Evolutionary conservation across 92 coral and sea anemone species (phyloP), one percentile per base, ranked within the genome.

Genomic region (Heteractis magnifica): DNA sequence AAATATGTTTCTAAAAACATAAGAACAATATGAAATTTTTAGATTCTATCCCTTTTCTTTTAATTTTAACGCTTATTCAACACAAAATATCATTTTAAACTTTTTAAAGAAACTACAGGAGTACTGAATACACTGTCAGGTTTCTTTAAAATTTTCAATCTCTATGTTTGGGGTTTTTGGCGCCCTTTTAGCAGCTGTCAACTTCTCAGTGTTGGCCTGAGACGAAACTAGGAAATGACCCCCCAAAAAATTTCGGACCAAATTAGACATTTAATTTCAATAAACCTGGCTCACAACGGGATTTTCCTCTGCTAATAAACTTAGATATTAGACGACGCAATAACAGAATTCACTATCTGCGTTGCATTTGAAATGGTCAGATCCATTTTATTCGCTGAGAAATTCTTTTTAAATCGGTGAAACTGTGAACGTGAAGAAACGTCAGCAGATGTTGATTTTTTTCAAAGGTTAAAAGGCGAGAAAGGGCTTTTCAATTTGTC

Each of bases 161-260:
- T 64, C 26, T 5, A n/a, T 16, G 71, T 58, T 58, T 58, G 16
- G 16, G 4, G 71, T 18, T 19, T 19, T 64, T 64, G 10, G 8
- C 26, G 71, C 71, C 9, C 20, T 64, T 64, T 64, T 64, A 64
- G 71, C 71, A 64, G 26, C 71, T 64, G 71, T 64, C 71, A n/a
- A 4, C 26, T 18, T 19, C 13, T 8, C 58, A 53, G 13, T 64
- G 71, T 64, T 18, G 26, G 21, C 71, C 8, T 5, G 71, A 12
- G 15, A 34, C 44, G 44, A 58, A 58, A n/a, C 16, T 58, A 15
- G 64, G 16, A 58, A 58, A 58, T 58, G n/a, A 58, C 15, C 64
- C 64, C 7, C n/a, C 3, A 58, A 58, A 12, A 58, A n/a, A 58
- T 34, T 26, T 34, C 44, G 44, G 44, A 34, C 44, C 44, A 34